phyloP scores from a whole-genome alignment of 2,797 vertebrate genomes.

The Eulemur rubriventer region DNA sequence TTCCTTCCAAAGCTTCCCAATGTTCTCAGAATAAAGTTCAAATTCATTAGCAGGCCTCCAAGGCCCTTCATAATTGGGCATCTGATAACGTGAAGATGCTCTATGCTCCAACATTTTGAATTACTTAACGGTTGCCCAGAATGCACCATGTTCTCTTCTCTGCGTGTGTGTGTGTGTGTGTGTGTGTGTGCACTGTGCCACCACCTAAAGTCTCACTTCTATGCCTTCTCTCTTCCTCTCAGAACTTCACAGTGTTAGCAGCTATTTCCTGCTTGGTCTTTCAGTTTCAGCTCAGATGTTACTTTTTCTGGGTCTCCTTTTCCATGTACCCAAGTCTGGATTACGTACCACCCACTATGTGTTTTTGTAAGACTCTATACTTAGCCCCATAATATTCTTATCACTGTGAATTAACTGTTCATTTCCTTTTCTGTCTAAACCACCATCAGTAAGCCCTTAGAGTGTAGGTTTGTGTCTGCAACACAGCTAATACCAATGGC shows the following conservation, averaged over 20 bases:
- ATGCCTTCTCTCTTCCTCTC: background rate
- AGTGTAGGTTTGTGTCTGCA: background rate
- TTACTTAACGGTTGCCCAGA: background rate
- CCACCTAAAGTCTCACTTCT: background rate
- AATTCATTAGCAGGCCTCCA: background rate
- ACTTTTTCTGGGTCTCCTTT: background rate
- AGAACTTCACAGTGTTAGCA: background rate
- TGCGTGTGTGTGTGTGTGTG: background rate
- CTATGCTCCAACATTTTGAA: background rate
- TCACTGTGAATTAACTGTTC: background rate
- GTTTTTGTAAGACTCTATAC: background rate
- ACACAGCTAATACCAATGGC: background rate
- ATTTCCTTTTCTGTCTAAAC: constrained; percentile 10
- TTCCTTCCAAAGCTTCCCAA: background rate
- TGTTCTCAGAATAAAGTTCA: constrained; percentile 6
- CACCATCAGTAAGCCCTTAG: background rate
- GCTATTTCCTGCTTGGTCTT: background rate
- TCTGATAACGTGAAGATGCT: background rate
- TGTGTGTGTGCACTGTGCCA: too few relatives aligned
- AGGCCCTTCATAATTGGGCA: background rate
- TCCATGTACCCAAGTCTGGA: background rate
- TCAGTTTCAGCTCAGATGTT: background rate
- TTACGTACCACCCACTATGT: background rate
- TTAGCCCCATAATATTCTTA: background rate
- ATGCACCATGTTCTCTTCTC: background rate